Conservation (phyloP, 92 coral and sea anemone species). For the Palythoa grandiflora region DNA sequence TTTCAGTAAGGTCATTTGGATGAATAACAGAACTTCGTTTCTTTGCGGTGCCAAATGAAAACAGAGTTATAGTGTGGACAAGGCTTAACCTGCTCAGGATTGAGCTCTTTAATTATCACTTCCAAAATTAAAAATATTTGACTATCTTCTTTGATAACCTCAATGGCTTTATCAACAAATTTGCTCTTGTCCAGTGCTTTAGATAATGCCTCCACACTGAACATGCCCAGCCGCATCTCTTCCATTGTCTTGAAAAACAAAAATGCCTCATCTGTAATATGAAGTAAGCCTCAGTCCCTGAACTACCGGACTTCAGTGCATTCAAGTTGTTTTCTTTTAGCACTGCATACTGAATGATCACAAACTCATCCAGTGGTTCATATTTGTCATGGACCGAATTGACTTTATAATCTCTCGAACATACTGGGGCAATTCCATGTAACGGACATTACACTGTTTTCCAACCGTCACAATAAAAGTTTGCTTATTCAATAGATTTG, state of each 20-base stretch:
- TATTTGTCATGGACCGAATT: too few species aligned
- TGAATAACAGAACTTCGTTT: too few species aligned
- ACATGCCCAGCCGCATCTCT: slow-evolving; percentile 9
- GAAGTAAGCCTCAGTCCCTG: slow-evolving; percentile 64
- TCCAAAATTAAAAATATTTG: not conserved
- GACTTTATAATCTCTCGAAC: too few species aligned
- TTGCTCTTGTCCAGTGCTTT: not conserved
- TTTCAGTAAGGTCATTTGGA: too few species aligned
- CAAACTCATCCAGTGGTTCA: too few species aligned
- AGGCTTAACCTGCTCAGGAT: not conserved
- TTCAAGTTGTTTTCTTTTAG: too few species aligned
- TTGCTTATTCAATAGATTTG: too few species aligned
- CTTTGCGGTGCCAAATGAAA: not conserved
- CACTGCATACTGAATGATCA: too few species aligned
- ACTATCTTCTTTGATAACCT: not conserved
- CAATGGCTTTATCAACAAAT: not conserved
- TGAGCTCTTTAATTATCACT: not conserved
- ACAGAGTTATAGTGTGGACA: not conserved
- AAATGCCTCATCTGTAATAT: slow-evolving; percentile 57
- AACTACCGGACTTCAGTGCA: slow-evolving; percentile 66
- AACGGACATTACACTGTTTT: too few species aligned
- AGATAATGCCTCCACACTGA: not conserved
- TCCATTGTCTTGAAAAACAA: slow-evolving; percentile 52
- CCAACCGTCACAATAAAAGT: too few species aligned
- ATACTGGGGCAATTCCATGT: too few species aligned